phyloP scores from a whole-genome alignment of 2,888 invertebrate species.

The Pegoplata infirma region DNA sequence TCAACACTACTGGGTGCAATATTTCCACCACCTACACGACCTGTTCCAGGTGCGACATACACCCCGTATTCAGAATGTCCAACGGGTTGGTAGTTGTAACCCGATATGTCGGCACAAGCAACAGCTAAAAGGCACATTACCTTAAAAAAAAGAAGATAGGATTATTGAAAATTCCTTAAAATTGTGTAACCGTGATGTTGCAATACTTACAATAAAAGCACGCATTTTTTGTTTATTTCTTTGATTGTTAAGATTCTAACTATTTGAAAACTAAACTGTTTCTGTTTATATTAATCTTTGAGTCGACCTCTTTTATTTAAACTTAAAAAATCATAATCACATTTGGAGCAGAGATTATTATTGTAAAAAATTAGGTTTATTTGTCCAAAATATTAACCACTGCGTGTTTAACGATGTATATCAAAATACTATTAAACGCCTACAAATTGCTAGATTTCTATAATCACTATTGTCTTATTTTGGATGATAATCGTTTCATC shows the following conservation, averaged over 20 bases:
- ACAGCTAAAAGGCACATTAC: constrained; percentile 69
- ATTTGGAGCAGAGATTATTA: neutral
- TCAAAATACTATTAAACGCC: neutral
- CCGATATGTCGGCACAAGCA: constrained; percentile 69
- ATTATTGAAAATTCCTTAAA: no score
- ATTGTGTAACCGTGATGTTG: neutral
- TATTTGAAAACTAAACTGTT: constrained; percentile 66
- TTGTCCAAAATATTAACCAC: neutral
- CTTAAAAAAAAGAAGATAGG: neutral
- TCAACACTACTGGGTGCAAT: neutral
- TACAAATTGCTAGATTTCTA: neutral
- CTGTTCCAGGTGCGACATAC: neutral
- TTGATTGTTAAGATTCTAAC: constrained; percentile 62
- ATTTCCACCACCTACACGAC: neutral
- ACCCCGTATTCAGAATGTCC: neutral
- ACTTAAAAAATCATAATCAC: constrained; percentile 20
- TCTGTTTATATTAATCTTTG: constrained; percentile 65
- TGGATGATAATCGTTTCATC: no score
- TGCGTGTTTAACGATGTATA: neutral
- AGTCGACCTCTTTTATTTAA: constrained; percentile 71
- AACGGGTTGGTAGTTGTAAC: constrained; percentile 70
- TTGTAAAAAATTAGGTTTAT: neutral
- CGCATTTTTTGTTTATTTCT: constrained; percentile 29
- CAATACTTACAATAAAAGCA: constrained; percentile 39
- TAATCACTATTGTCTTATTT: no score